Evolutionary conservation across 2,113 vertebrate species (phyloP).

Genomic region (Crotalus helleri): DNA sequence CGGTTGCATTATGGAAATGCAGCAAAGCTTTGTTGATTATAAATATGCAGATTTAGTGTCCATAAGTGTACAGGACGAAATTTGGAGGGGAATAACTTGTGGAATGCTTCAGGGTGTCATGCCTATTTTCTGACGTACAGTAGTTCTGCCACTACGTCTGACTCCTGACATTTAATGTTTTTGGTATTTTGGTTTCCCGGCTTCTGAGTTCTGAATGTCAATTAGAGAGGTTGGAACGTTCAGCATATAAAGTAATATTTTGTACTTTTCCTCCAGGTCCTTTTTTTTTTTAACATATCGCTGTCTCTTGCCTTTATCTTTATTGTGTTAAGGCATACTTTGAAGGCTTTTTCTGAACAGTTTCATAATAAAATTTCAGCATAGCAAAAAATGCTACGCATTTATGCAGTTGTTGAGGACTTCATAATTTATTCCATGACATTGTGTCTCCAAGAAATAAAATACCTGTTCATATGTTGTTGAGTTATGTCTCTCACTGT

Average conservation of each 20-base stretch:
- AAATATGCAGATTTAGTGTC: neutral
- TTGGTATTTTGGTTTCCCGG: conserved; percentile 37
- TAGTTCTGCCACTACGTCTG: conserved; percentile 28
- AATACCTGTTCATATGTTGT: neutral
- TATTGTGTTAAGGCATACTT: neutral
- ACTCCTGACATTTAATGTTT: conserved; percentile 39
- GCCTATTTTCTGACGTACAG: neutral
- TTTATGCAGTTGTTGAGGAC: neutral
- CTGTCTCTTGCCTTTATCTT: neutral
- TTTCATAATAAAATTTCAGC: neutral
- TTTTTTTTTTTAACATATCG: neutral
- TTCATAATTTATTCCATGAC: neutral
- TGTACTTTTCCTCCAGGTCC: neutral
- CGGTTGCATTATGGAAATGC: neutral
- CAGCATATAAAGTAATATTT: conserved; percentile 6
- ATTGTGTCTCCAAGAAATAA: neutral
- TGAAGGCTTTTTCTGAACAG: neutral
- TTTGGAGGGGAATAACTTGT: conserved; percentile 3
- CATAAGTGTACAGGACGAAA: conserved; percentile 7
- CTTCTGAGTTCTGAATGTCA: conserved; percentile 33
- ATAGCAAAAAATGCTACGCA: neutral
- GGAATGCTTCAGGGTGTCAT: conserved; percentile 1
- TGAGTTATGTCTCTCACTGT: neutral
- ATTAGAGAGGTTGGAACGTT: conserved; percentile 23
- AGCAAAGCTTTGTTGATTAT: conserved; percentile 10